Conservation (phyloP, 2,888 invertebrate species). For the Mimumesa dahlbomi region DNA sequence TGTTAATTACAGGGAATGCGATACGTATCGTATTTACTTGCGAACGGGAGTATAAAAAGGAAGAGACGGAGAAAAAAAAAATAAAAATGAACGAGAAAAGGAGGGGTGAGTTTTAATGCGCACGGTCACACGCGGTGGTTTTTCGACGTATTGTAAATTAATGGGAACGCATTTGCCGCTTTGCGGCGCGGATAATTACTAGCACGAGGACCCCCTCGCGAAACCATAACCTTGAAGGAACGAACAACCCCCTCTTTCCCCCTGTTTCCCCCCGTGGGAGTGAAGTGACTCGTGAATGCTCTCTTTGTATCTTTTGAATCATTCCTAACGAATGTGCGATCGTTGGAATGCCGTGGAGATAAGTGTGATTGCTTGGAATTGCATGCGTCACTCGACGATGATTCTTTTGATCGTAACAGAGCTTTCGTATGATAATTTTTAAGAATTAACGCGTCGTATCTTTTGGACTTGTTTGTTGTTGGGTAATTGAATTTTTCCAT, state of each 20-base stretch:
- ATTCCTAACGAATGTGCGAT: conserved; percentile 20
- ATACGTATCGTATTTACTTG: conserved; percentile 1
- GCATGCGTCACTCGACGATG: not conserved
- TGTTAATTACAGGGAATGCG: conserved; percentile 28
- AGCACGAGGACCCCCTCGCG: not conserved
- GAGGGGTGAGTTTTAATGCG: conserved; percentile 8
- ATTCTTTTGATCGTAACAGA: not conserved
- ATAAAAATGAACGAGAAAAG: conserved; percentile 4
- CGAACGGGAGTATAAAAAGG: not conserved
- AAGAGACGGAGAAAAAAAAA: too few relatives aligned
- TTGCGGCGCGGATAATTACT: conserved; percentile 24
- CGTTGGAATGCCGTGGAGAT: not conserved
- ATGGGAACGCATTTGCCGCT: conserved; percentile 16
- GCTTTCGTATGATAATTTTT: not conserved
- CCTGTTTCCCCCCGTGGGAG: too few relatives aligned
- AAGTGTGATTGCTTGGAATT: not conserved
- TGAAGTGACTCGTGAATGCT: conserved; percentile 27
- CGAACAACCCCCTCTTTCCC: too few relatives aligned
- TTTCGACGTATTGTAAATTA: not conserved
- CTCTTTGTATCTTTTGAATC: conserved; percentile 24
- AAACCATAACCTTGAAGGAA: conserved; percentile 18
- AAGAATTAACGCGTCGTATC: not conserved
- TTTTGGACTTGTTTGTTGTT: not conserved
- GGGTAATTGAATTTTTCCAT: not conserved
- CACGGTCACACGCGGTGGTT: not conserved